A percentile compares a stretch with the other conserved stretches of the same genome.
These are phyloP conservation scores for Bruchidius siliquastri DNA, from an alignment of 2,888 invertebrate genomes.

Conservation along the genomic window DNA sequence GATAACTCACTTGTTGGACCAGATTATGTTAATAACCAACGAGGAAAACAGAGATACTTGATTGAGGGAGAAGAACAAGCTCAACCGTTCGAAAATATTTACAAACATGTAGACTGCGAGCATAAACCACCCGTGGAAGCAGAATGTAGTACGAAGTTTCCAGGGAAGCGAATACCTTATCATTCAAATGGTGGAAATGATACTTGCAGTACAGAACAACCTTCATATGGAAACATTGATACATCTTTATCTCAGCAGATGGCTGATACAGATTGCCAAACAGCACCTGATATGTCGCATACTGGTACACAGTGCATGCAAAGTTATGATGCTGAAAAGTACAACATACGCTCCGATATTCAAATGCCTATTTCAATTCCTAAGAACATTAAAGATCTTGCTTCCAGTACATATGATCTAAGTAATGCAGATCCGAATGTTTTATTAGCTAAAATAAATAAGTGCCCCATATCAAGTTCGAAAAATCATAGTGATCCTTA, in stretches of 20 bases:
- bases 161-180: background rate
- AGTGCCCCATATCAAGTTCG: background rate
- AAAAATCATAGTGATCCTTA: background rate
- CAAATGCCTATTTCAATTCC: slow-evolving; percentile 21
- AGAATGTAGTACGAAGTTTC: background rate
- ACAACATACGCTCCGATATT: slow-evolving; percentile 18
- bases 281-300: background rate
- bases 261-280: background rate
- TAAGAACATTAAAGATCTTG: slow-evolving; percentile 28
- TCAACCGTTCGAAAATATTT: background rate
- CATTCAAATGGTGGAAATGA: too few species aligned
- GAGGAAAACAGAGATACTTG: background rate
- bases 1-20: background rate
- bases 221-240: too few species aligned
- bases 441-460: background rate
- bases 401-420: slow-evolving; percentile 27
- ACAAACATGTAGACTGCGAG: background rate
- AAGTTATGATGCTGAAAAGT: slow-evolving; percentile 24
- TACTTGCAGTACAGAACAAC: too few species aligned
- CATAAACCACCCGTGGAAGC: background rate
- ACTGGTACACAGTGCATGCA: slow-evolving; percentile 15
- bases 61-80: background rate
- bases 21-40: too few species aligned
- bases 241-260: background rate
- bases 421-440: slow-evolving; percentile 9